phyloP scores from a whole-genome alignment of 2,797 vertebrate genomes.

The Hyperoplus lanceolatus region DNA sequence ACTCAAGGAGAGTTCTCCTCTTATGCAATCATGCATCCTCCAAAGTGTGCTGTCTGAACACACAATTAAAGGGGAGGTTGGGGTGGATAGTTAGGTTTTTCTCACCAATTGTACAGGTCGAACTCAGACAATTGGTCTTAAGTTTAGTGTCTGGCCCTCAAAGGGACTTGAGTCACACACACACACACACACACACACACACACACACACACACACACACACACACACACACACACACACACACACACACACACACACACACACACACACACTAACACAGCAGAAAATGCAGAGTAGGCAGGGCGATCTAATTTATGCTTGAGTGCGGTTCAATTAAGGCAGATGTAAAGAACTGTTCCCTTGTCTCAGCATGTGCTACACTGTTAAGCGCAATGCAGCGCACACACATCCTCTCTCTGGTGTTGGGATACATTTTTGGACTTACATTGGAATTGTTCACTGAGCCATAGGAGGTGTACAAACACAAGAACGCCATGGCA shows the following conservation, averaged over 20 bases:
- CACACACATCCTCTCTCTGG: constrained; percentile 18
- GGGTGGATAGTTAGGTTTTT: not conserved
- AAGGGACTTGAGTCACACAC: constrained; percentile 9
- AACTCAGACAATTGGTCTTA: no score
- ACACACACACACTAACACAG: constrained; percentile 15
- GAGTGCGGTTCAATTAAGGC: constrained; percentile 76
- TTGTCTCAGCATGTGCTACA: constrained; percentile 56
- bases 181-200: constrained; percentile 24
- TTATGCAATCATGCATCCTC: not conserved
- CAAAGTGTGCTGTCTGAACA: not conserved
- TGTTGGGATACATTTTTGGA: constrained; percentile 17
- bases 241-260: constrained; percentile 10
- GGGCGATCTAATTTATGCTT: constrained; percentile 73
- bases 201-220: constrained; percentile 17
- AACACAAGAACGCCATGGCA: constrained; percentile 38
- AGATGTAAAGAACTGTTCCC: constrained; percentile 68
- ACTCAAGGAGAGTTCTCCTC: not conserved
- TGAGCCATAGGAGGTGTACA: constrained; percentile 53
- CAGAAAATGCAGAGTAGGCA: constrained; percentile 70
- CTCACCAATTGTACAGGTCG: no score
- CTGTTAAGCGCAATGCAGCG: constrained; percentile 64
- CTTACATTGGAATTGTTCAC: constrained; percentile 45
- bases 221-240: constrained; percentile 22
- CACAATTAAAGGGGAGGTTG: not conserved
- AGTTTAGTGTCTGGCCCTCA: no score